Conservation (phyloP, 2,797 vertebrate species). For the Tympanoctomys barrerae region DNA sequence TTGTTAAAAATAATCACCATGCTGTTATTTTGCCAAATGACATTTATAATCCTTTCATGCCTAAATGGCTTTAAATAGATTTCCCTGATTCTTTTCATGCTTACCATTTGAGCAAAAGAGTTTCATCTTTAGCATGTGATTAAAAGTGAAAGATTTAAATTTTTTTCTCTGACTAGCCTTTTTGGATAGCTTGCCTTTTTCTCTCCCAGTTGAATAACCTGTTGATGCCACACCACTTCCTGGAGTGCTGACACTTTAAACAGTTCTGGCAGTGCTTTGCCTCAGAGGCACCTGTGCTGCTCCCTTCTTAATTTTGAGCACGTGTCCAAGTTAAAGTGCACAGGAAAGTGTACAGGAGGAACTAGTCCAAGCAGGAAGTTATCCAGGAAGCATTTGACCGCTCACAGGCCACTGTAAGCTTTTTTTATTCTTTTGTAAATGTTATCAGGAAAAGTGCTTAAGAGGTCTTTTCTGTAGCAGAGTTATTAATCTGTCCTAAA, state of each 20-base stretch:
- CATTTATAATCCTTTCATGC: background rate
- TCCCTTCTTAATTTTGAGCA: background rate
- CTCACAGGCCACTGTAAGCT: background rate
- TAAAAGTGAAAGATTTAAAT: background rate
- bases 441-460: background rate
- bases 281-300: background rate
- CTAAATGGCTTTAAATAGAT: background rate
- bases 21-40: background rate
- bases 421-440: background rate
- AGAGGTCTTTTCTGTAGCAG: background rate
- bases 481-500: background rate
- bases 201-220: background rate
- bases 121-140: conserved; percentile 3
- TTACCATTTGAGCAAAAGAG: conserved; percentile 26
- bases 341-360: conserved; percentile 11
- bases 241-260: background rate
- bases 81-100: background rate
- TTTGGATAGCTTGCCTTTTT: background rate
- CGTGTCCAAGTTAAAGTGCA: background rate
- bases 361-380: conserved; percentile 65
- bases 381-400: conserved; percentile 71
- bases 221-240: background rate
- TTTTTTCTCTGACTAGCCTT: background rate
- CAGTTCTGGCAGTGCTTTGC: background rate
- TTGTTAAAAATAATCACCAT: background rate